phyloP scores from a whole-genome alignment of 2,888 invertebrate species.

The Aspidiotus rigidus region DNA sequence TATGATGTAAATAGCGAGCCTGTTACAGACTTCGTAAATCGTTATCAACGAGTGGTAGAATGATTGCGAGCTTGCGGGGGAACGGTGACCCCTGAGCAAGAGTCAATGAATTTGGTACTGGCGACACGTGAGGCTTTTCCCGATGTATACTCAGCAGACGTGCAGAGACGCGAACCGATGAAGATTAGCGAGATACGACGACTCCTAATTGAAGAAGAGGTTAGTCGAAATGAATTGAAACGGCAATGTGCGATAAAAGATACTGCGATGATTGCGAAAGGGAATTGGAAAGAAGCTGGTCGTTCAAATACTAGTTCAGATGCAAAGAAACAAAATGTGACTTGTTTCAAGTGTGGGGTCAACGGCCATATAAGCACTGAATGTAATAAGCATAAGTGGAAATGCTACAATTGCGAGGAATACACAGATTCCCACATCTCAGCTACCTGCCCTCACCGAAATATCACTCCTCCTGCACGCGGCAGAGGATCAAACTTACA shows the following conservation, averaged over 20 bases:
- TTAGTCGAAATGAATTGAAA: background rate
- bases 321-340: background rate
- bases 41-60: no score
- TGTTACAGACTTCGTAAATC: no score
- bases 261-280: background rate
- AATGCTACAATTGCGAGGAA: background rate
- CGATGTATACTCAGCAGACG: background rate
- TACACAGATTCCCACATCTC: background rate
- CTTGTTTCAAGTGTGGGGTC: background rate
- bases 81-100: background rate
- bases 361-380: background rate
- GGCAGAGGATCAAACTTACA: no score
- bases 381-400: background rate
- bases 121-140: background rate
- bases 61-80: background rate
- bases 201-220: background rate
- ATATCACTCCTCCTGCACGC: no score
- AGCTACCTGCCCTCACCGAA: background rate
- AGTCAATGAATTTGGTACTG: background rate
- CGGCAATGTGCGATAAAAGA: background rate
- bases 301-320: no score
- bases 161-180: background rate
- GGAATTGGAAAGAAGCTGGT: no score
- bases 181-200: background rate
- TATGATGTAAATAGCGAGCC: no score